These are phyloP conservation scores for Sparus aurata DNA, from an alignment of 2,797 vertebrate genomes.

Conservation along the genomic window DNA sequence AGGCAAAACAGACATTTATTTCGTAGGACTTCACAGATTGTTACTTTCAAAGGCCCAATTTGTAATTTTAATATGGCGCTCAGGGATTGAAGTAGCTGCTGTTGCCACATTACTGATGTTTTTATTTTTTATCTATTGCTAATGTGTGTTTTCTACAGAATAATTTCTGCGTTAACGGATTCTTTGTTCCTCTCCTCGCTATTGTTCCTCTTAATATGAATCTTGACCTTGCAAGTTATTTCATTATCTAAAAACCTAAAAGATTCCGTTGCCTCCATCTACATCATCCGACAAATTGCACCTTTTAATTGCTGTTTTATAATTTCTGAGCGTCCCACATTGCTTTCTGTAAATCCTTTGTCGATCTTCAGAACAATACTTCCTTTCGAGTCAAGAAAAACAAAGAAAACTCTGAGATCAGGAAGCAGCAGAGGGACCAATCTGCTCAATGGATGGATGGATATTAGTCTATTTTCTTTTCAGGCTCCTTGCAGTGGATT, in stretches of 20 bases:
- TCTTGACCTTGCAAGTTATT: constrained; percentile 6
- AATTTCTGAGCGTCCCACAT: constrained; percentile 19
- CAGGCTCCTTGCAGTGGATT: constrained; percentile 35
- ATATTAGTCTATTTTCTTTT: constrained; percentile 44
- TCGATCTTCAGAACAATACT: constrained; percentile 31
- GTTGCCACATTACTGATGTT: neutral
- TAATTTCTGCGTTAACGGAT: neutral
- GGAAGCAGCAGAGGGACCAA: constrained; percentile 31
- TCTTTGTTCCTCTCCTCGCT: neutral
- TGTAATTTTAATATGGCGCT: constrained; percentile 23
- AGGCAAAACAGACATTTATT: constrained; percentile 31
- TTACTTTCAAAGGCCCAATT: constrained; percentile 32
- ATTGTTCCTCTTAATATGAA: neutral
- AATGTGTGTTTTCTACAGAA: constrained; percentile 1
- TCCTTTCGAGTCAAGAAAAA: constrained; percentile 39
- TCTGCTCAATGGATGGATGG: constrained; percentile 34
- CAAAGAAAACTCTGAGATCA: constrained; percentile 36
- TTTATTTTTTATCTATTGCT: constrained; percentile 20
- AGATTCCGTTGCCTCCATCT: neutral
- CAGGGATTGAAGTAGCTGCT: constrained; percentile 11
- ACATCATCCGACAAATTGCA: neutral
- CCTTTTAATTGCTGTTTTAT: constrained; percentile 6
- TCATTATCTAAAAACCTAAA: constrained; percentile 2
- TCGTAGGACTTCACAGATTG: constrained; percentile 17
- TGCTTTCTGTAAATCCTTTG: constrained; percentile 27